These are phyloP conservation scores for Mimas tiliae DNA, from an alignment of 2,888 invertebrate species.

Conservation along the genomic window DNA sequence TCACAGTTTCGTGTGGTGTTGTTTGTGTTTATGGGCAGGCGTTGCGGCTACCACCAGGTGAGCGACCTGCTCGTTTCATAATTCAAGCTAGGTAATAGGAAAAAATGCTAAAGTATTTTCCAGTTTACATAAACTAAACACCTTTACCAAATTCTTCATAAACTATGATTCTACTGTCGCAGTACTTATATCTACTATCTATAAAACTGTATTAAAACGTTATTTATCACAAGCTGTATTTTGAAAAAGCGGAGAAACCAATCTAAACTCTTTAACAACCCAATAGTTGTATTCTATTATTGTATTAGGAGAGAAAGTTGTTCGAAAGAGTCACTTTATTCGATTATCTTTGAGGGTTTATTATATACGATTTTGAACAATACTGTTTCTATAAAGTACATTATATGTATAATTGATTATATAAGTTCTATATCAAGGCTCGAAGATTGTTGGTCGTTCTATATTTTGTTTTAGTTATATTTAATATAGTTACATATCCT, in stretches of 20 bases:
- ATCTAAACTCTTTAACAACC: constrained; percentile 10
- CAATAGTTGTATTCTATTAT: neutral
- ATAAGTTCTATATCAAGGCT: neutral
- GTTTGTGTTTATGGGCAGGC: no score
- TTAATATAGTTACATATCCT: no score
- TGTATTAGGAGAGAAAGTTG: neutral
- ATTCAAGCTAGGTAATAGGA: no score
- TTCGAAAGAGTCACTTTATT: neutral
- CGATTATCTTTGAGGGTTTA: constrained; percentile 1
- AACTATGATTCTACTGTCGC: no score
- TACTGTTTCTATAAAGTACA: neutral
- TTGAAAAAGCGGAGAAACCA: neutral
- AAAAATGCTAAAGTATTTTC: no score
- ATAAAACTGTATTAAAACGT: constrained; percentile 2
- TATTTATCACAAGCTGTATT: constrained; percentile 10
- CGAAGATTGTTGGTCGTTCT: neutral
- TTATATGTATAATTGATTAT: neutral
- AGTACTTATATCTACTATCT: neutral
- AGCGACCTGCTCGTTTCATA: no score
- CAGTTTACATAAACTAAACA: no score
- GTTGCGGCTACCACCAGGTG: no score
- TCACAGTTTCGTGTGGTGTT: no score
- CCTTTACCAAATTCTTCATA: no score
- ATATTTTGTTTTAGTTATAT: neutral
- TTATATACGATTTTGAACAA: neutral